Evolutionary conservation across 2,797 vertebrate species (phyloP), one percentile per base, ranked within the genome.

Genomic region (Craterocephalus amniculus): DNA sequence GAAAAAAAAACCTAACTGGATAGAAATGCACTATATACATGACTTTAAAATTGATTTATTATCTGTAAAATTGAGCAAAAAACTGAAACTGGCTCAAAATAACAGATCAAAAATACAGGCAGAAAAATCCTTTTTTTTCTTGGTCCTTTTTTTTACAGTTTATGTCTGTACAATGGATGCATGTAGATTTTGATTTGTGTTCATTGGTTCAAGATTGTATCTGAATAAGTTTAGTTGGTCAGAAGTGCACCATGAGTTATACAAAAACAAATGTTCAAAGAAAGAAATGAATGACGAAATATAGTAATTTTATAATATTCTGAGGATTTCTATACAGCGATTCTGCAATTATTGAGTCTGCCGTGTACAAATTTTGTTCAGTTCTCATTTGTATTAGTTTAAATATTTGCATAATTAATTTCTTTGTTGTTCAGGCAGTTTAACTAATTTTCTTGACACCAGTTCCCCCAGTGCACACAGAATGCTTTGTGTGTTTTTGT

Each of bases 301-400:
- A 32, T 31, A 34, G 18, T 34, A 24, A 3, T 61, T 60, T 67
- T 6, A 38, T 55, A 32, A 64, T 31, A 20, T 22, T 22, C 8
- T 11, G 45, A 48, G n/a, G 2, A 13, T 55, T 9, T 16, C 12
- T 52, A 5, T 32, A 9, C 26, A 52, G 18, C 29, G 45, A 45
- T 65, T 68, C 35, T 66, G 56, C 52, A 64, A 67, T 63, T 74
- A 80, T 63, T 60, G 56, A 76, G 65, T 63, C 10, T 63, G 22
- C 34, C n/a, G 2, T 54, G n/a, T 40, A 29, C 7, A 64, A 27
- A 68, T 51, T 16, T 24, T 26, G 49, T 14, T n/a, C n/a, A n/a
- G 43, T 11, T 51, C 1, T 26, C 13, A 6, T 27, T 26, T 26
- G 13, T 13, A 26, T 26, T 26, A 31, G 11, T 58, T 69, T n/a